These are phyloP conservation scores for Drosophila merina DNA, from an alignment of 2,888 invertebrate species.

Conservation along the genomic window DNA sequence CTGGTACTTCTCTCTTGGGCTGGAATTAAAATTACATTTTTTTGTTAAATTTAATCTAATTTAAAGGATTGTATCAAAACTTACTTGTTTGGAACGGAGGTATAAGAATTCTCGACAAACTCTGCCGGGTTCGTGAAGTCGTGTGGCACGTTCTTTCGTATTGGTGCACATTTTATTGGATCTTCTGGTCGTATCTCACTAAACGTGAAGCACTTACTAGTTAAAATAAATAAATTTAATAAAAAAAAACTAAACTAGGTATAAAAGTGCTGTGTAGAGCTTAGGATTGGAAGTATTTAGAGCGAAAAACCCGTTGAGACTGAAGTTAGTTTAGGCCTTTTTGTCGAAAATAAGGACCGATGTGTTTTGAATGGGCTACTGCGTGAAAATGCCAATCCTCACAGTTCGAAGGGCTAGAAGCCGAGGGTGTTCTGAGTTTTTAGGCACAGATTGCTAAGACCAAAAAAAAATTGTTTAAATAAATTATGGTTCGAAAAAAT, in stretches of 20 bases:
- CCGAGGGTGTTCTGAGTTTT: conserved; percentile 11
- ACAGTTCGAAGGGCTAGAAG: neutral
- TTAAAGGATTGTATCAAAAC: neutral
- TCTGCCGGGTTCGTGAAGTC: conserved; percentile 57
- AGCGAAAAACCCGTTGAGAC: neutral
- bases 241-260: conserved; percentile 2
- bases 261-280: conserved; percentile 8
- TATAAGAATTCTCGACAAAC: conserved; percentile 70
- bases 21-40: conserved; percentile 24
- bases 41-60: too few species aligned
- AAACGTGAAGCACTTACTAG: neutral
- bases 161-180: conserved; percentile 49
- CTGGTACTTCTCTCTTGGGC: conserved; percentile 77
- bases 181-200: neutral
- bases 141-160: conserved; percentile 57
- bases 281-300: conserved; percentile 7
- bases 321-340: neutral
- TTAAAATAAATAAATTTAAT: neutral
- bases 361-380: conserved; percentile 60
- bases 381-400: conserved; percentile 48
- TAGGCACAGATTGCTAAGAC: conserved; percentile 1
- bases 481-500: conserved; percentile 47
- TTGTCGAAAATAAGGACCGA: conserved; percentile 7
- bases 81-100: conserved; percentile 61
- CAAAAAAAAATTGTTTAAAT: conserved; percentile 29